A percentile compares a stretch with the other conserved stretches of the same genome.
phyloP scores from a whole-genome alignment of 2,888 invertebrate species.

The Caenorhabditis japonica region DNA sequence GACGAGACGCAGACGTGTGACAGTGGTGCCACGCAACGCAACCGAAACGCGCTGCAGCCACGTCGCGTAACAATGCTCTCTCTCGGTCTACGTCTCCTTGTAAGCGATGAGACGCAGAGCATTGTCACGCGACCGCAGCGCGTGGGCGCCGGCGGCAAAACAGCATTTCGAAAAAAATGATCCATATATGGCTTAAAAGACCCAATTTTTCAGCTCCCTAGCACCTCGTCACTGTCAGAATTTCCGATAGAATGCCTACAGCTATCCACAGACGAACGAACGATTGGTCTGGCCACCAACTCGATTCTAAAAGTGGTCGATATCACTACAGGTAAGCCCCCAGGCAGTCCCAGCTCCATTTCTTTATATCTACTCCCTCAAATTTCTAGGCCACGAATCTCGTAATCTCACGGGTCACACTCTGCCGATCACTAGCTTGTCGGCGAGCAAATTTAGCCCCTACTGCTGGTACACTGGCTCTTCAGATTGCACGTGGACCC shows the following conservation, averaged over 20 bases:
- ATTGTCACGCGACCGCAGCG: no score
- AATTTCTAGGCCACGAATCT: constrained; percentile 24
- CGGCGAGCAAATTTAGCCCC: constrained; percentile 41
- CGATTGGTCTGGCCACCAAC: constrained; percentile 43
- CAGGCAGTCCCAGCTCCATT: no score
- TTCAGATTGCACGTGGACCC: constrained; percentile 41
- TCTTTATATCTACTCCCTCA: no score
- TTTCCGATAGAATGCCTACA: constrained; percentile 43
- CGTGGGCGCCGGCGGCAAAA: no score
- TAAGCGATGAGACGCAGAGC: no score
- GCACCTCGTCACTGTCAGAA: constrained; percentile 43
- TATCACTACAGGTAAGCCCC: constrained; percentile 30
- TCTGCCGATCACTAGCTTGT: constrained; percentile 37
- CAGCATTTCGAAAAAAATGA: no score
- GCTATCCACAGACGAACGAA: constrained; percentile 45
- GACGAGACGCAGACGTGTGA: no score
- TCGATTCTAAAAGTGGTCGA: constrained; percentile 50
- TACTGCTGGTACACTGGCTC: constrained; percentile 52
- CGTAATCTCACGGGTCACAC: constrained; percentile 43
- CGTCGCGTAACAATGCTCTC: no score
- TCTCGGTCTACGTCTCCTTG: no score
- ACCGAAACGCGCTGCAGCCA: no score
- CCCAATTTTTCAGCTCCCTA: constrained; percentile 40
- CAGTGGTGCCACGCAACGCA: no score
- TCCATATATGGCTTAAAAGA: no score